These are phyloP conservation scores for Hycleus phaleratus DNA, from an alignment of 1,140 invertebrate species.

Conservation along the genomic window DNA sequence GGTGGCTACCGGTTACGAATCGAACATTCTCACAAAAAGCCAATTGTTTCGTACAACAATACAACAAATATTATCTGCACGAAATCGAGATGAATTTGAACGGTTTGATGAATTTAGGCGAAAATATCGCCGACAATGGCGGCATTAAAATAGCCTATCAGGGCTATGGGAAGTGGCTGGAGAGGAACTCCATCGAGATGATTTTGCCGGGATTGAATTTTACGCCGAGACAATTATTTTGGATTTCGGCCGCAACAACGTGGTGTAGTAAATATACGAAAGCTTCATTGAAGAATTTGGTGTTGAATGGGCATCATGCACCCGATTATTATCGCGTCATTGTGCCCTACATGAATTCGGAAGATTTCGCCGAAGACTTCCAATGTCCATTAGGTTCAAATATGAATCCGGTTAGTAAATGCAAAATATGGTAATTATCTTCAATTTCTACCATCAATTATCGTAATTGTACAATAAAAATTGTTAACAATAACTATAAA, in stretches of 20 bases:
- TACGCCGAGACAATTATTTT: constrained; percentile 51
- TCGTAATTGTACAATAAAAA: too few relatives aligned
- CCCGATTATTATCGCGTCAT: constrained; percentile 50
- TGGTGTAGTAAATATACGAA: constrained; percentile 48
- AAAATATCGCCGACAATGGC: constrained; percentile 88
- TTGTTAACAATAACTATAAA: too few relatives aligned
- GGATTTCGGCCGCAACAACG: constrained; percentile 48
- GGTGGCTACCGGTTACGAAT: constrained; percentile 46
- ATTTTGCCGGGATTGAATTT: constrained; percentile 45
- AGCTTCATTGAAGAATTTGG: constrained; percentile 37
- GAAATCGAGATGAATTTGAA: constrained; percentile 12
- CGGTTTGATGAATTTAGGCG: constrained; percentile 79
- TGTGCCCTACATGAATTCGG: constrained; percentile 27
- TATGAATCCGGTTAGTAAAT: constrained; percentile 13
- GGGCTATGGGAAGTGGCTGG: constrained; percentile 50
- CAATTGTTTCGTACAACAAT: constrained; percentile 61
- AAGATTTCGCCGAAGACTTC: constrained; percentile 12
- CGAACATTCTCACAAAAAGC: constrained; percentile 49
- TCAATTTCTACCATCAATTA: too few relatives aligned
- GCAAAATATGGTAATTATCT: constrained; percentile 4
- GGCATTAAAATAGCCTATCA: constrained; percentile 60
- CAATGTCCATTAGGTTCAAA: constrained; percentile 4
- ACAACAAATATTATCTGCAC: constrained; percentile 49
- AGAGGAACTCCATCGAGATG: constrained; percentile 35
- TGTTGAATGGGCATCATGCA: constrained; percentile 42